A percentile compares a stretch with the other conserved stretches of the same genome.
Evolutionary conservation across 2,888 invertebrate species (phyloP).

Genomic region (Apotomis betuletana): DNA sequence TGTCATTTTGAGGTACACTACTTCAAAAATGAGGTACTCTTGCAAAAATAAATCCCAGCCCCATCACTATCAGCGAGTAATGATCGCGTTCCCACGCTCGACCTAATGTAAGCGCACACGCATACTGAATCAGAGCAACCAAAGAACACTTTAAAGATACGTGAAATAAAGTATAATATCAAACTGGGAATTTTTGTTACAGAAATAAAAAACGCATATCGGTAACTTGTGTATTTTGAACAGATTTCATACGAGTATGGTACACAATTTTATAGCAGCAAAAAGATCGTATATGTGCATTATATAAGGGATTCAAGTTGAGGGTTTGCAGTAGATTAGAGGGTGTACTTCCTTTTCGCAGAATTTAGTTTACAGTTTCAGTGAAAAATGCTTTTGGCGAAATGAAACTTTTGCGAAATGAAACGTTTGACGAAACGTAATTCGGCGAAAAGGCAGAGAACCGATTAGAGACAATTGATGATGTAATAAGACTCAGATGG

Average conservation of each 20-base stretch:
- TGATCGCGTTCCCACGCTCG: conserved; percentile 42
- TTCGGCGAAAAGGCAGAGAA: too few relatives aligned
- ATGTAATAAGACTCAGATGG: too few relatives aligned
- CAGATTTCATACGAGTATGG: not conserved
- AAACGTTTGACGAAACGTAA: too few relatives aligned
- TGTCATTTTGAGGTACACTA: too few relatives aligned
- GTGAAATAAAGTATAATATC: not conserved
- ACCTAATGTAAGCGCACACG: conserved; percentile 37
- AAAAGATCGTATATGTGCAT: conserved; percentile 17
- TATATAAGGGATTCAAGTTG: conserved; percentile 16
- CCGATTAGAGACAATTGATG: too few relatives aligned
- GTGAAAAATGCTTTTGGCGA: too few relatives aligned
- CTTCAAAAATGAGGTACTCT: conserved; percentile 14
- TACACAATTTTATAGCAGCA: not conserved
- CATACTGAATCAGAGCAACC: not conserved
- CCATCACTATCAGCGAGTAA: conserved; percentile 31
- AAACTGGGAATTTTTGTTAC: not conserved
- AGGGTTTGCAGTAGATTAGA: conserved; percentile 15
- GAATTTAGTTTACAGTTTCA: too few relatives aligned
- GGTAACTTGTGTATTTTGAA: conserved; percentile 5
- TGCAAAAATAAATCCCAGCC: conserved; percentile 26
- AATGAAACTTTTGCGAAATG: too few relatives aligned
- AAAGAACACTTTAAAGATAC: conserved; percentile 4
- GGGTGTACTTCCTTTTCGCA: too few relatives aligned
- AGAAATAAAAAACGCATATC: not conserved